Evolutionary conservation across 2,888 invertebrate species (phyloP), one percentile per base, ranked within the genome.

Genomic region (Branchellion lobata): DNA sequence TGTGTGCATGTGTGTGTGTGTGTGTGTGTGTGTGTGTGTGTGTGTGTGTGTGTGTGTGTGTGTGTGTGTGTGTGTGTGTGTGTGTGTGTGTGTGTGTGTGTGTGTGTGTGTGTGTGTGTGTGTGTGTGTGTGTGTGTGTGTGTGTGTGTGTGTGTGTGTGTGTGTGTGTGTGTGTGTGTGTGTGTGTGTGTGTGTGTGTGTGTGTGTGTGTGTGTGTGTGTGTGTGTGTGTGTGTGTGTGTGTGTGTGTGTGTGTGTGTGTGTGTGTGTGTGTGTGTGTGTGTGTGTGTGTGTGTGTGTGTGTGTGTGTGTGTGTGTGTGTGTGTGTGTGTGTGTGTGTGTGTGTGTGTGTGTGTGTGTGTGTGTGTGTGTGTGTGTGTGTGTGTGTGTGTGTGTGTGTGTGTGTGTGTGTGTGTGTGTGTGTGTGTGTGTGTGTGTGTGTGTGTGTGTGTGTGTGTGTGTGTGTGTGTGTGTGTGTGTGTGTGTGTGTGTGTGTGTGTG

Each of bases 361-460:
- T 8, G 24, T 65, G 29, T n/a, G 65, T 14, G 29, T 65, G 14
- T 65, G 29, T 65, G 24, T 65, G n/a, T 65, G 65, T 65, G 29
- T 65, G 65, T 65, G 29, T 65, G 65, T n/a, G n/a, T 86, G 82
- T 24, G 82, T 81, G 1, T 5, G 53, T n/a, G 5, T 21, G 72
- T 47, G 57, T 47, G 65, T 51, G 61, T 24, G 24, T 47, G 79
- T 18, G 72, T 33, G 53, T 47, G 65, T 61, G 29, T 73, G 53
- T 51, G 78, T 14, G 5, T 51, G 11, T 57, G 18, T 24, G 24
- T 51, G 71, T 78, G n/a, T 18, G n/a, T 65, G 40, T 40, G 40
- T 40, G 40, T 40, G 40, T 40, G 40, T 40, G 40, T 40, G 40
- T 40, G 40, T 40, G 40, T 40, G 40, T 40, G 40, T 40, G 40